Base-by-base conservation (phyloP, 1,140 invertebrate species). In the Brachionus rubens region DNA sequence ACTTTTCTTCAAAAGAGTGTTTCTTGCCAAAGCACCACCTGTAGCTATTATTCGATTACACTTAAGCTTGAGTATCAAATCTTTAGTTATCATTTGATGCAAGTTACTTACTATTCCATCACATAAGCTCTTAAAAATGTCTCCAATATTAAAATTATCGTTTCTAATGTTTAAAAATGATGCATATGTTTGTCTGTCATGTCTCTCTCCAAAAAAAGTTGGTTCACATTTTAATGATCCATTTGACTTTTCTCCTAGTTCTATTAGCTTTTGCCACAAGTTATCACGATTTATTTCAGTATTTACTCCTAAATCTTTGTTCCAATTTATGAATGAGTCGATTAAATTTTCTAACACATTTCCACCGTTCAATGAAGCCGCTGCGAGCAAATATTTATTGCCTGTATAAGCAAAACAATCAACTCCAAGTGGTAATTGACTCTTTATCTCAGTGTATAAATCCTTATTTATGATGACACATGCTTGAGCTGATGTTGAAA, bases 401-500 rank as follows among this genome's bases (percentile, higher is more conserved):
- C 88, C 84, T 82, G 92, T 92, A 83, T 91, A 93, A 19, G 91
- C 91, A 79, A 91, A 89, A 83, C 91, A 77, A 72, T 1, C n/a
- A 19, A 72, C 46, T 40, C 68, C 50, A 24, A 14, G 19, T 0
- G 68, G 43, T 7, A 72, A 16, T 36, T 65, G 9, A 78, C 50
- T 50, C 50, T 48, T 33, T 46, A 52, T 6, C 47, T 14, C 14
- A 4, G 40, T 48, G 47, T n/a, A 12, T 9, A 21, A 28, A 40
- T 26, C 16, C 4, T 14, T 19, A 54, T 54, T n/a, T 43, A 75
- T 33, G n/a, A 91, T 86, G 81, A 91, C 91, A 4, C 90, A 89
- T 46, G 94, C 82, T 83, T 94, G 92, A 33, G 91, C 90, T 28
- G 91, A 93, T 12, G 92, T 94, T 30, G 92, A 92, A 79, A 94